These are phyloP conservation scores for Drosophila pachea DNA, from an alignment of 1,140 invertebrate genomes.

Conservation along the genomic window DNA sequence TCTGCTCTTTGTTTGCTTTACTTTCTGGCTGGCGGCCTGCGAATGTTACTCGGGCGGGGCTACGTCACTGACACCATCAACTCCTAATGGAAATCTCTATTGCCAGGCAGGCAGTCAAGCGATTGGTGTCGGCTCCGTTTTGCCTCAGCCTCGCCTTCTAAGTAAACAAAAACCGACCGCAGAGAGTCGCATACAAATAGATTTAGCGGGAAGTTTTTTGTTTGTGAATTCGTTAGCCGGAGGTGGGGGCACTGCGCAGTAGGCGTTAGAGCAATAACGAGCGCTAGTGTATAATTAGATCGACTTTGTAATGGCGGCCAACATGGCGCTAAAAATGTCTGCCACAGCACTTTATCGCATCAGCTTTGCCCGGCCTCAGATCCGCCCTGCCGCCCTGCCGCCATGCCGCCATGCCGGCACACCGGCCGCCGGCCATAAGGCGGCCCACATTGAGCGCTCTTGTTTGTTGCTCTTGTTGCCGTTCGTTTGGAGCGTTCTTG, in stretches of 20 bases:
- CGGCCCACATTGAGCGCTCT: conserved; percentile 42
- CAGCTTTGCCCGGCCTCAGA: neutral
- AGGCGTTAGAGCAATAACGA: conserved; percentile 46
- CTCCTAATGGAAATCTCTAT: conserved; percentile 48
- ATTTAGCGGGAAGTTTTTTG: conserved; percentile 34
- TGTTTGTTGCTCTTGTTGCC: conserved; percentile 19
- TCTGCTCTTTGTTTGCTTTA: neutral
- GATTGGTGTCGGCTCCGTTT: conserved; percentile 29
- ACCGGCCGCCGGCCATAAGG: conserved; percentile 29
- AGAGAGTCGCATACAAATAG: conserved; percentile 53
- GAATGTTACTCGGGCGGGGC: neutral
- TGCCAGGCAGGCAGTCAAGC: conserved; percentile 31
- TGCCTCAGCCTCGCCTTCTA: conserved; percentile 7
- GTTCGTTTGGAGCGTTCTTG: conserved; percentile 18
- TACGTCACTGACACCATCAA: conserved; percentile 8
- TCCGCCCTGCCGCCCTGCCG: neutral
- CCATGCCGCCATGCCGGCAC: too few relatives aligned
- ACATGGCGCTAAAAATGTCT: conserved; percentile 62
- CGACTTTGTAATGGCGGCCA: conserved; percentile 61
- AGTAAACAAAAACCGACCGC: conserved; percentile 45
- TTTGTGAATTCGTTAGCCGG: conserved; percentile 5
- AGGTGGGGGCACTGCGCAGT: neutral
- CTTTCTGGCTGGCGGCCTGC: conserved; percentile 21
- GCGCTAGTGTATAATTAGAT: conserved; percentile 59
- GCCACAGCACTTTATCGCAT: conserved; percentile 56